A percentile compares a stretch with the other conserved stretches of the same genome.
phyloP scores from a whole-genome alignment of 2,888 invertebrate species.

The Cylindroiulus punctatus region DNA sequence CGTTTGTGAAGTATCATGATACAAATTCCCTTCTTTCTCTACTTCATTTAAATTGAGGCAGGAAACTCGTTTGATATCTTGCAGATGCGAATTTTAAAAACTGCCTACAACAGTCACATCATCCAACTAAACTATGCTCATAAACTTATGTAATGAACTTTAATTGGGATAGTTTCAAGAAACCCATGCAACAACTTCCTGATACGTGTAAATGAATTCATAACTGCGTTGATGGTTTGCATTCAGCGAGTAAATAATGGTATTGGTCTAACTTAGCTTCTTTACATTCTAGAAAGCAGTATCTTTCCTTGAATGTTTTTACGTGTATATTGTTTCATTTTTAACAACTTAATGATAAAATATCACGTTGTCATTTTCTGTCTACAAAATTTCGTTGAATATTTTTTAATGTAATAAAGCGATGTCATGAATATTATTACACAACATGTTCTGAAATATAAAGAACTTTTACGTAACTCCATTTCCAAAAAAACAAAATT shows the following conservation, averaged over 20 bases:
- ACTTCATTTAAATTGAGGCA: not conserved
- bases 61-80: constrained; percentile 5
- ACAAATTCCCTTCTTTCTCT: not conserved
- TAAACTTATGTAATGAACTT: not conserved
- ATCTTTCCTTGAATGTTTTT: not conserved
- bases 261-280: not conserved
- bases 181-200: not conserved
- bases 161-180: not conserved
- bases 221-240: not conserved
- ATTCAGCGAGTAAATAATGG: not conserved
- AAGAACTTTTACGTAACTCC: not conserved
- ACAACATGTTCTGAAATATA: not conserved
- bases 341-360: not conserved
- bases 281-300: not conserved
- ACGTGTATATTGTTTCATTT: not conserved
- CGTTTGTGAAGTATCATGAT: not conserved
- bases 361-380: not conserved
- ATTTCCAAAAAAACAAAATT: not conserved
- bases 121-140: not conserved
- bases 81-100: not conserved
- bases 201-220: not conserved
- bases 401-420: not conserved
- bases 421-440: not conserved
- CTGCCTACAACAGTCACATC: not conserved
- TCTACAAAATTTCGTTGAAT: not conserved